Evolutionary conservation across 2,113 vertebrate genomes (phyloP).

Genomic region (Clarias macrocephalus): DNA sequence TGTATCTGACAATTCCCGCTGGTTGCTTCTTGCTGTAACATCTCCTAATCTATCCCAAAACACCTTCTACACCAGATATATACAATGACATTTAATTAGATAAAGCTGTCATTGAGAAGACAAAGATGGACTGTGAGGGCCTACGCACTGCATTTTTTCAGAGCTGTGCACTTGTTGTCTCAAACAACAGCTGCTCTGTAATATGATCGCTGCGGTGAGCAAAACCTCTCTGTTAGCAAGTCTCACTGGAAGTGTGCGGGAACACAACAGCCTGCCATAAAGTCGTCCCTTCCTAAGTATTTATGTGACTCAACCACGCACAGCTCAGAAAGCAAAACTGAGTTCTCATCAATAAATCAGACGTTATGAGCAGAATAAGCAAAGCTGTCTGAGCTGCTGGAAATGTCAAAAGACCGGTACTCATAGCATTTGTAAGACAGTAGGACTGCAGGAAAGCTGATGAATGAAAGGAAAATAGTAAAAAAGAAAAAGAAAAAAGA

Average conservation of each 20-base stretch:
- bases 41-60: background rate
- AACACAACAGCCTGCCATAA: background rate
- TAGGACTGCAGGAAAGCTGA: background rate
- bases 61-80: background rate
- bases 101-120: background rate
- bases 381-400: background rate
- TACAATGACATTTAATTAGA: background rate
- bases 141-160: background rate
- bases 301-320: background rate
- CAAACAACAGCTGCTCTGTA: background rate
- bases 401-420: background rate
- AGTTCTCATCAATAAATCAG: conserved; percentile 50
- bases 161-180: background rate
- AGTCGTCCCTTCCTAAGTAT: background rate
- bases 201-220: background rate
- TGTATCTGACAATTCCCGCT: background rate
- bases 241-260: background rate
- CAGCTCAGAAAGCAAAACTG: conserved; percentile 16
- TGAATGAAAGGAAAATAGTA: background rate
- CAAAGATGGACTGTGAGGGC: background rate
- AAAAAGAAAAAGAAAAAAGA: background rate
- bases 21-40: background rate
- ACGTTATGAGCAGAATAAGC: background rate
- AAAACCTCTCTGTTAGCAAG: background rate
- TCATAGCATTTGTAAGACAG: background rate